Evolutionary conservation across 2,797 vertebrate species (phyloP), one percentile per base, ranked within the genome.

Genomic region (Cuculus canorus): DNA sequence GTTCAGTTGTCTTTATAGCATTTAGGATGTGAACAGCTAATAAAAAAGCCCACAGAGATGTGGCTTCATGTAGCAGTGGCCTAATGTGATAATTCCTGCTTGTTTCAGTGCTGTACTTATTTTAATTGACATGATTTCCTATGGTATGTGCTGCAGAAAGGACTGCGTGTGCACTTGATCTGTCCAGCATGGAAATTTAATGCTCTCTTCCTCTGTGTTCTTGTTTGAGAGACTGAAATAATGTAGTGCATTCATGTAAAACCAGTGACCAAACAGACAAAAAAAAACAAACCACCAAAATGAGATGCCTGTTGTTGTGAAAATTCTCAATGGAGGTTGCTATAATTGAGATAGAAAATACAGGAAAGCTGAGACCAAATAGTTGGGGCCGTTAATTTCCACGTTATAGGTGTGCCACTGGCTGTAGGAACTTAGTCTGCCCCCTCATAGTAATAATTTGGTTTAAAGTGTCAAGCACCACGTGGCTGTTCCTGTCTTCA

Each of bases 331-430:
- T 80, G 13, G 19, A 48, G 28, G 63, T 21, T 93, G n/a, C 32
- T 63, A 1, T 25, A 25, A 4, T 5, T 54, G 68, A 79, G 35
- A 59, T 73, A 43, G 7, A 19, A 86, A 50, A 19, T 27, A 10
- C 1, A 56, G 75, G 45, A 73, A 48, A 66, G 21, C 71, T 85
- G 84, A 80, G 64, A 32, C 15, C 48, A 59, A 8, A 15, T 11
- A 72, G 41, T 37, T 13, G 13, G 32, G 73, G 63, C 41, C 25
- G 2, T n/a, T 41, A 15, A 5, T 35, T 54, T 56, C 35, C 2
- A 2, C 1, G 1, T 18, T 54, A 7, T 5, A 33, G 60, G 35
- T 7, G 13, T 45, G n/a, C 45, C 0, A 0, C 28, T 69, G 30
- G 35, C 41, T 43, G 24, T 33, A 54, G 9, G 39, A 43, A 32